Evolutionary conservation across 2,888 invertebrate genomes (phyloP), one percentile per base, ranked within the genome.

Genomic region (Ornithoptera alexandrae): DNA sequence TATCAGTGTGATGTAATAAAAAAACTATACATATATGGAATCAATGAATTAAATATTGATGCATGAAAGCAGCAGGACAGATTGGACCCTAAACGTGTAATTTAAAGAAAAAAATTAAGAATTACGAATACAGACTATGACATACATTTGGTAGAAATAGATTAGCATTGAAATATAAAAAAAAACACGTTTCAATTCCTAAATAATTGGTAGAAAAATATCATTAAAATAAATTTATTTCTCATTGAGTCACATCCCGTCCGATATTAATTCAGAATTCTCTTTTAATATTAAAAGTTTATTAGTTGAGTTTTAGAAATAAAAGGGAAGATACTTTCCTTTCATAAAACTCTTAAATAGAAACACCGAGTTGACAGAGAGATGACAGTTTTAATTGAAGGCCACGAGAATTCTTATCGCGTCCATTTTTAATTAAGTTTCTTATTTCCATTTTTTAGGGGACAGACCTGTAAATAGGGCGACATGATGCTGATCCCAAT

Each of bases 371-470:
- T 65, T 39, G 64, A 65, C n/a, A 62, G 24, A 61, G 62, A 36
- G 42, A 58, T 58, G 50, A 65, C 50, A 62, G 62, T 62, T 50
- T 62, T 67, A 58, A 67, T 70, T 64, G 67, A 64, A 70, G 22
- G 67, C n/a, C 61, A 46, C 30, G 18, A 58, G 58, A 50, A 62
- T 61, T 69, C 59, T 70, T 70, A 70, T 67, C 63, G 70, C 63
- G 62, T 70, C 57, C 53, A 65, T 70, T 70, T 73, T 72, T 75
- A 74, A 76, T 75, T 75, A 74, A 75, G 69, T 74, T 75, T 74
- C 72, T 69, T 68, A 71, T 70, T 72, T 71, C 66, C 68, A 68
- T 71, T 66, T 70, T 39, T 39, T 62, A 63, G 68, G 61, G 58
- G 50, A 18, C 69, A 18, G 46, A 42, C 46, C 57, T 42, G 63